Evolutionary conservation across 2,888 invertebrate species (phyloP).

Genomic region (Cerceris ruficornis): DNA sequence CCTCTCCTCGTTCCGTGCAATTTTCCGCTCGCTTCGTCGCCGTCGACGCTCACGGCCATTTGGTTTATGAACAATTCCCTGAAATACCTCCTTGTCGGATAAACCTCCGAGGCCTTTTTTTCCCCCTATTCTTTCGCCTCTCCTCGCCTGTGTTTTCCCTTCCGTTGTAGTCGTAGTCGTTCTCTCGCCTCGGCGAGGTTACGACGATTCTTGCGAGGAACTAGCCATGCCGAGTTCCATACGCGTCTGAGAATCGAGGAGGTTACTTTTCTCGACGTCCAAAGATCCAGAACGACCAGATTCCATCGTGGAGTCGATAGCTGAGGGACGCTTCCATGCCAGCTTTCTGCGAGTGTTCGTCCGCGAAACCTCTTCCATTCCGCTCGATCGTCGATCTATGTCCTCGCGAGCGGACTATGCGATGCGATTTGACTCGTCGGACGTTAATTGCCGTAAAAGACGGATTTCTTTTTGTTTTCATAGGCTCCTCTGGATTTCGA

Average conservation of each 20-base stretch:
- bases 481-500: too few species aligned
- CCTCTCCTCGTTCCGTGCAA: constrained; percentile 26
- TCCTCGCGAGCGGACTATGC: constrained; percentile 12
- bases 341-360: constrained; percentile 79
- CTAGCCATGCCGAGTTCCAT: too few species aligned
- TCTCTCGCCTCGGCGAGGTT: too few species aligned
- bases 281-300: constrained; percentile 34
- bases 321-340: constrained; percentile 81
- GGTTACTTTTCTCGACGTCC: constrained; percentile 20
- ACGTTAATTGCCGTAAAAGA: too few species aligned
- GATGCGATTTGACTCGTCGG: constrained; percentile 27
- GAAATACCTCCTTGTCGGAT: constrained; percentile 9
- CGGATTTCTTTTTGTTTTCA: too few species aligned
- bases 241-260: too few species aligned
- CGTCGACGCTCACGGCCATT: constrained; percentile 38
- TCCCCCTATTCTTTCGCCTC: not conserved
- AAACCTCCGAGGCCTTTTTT: not conserved
- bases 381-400: constrained; percentile 23
- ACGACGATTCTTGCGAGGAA: too few species aligned
- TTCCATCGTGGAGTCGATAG: constrained; percentile 79
- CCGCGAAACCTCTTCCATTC: constrained; percentile 72
- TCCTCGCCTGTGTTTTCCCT: too few species aligned
- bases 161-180: too few species aligned
- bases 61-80: constrained; percentile 52
- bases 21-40: constrained; percentile 45